Evolutionary conservation across 1,140 invertebrate genomes (phyloP).

Genomic region (Caerostris darwini): DNA sequence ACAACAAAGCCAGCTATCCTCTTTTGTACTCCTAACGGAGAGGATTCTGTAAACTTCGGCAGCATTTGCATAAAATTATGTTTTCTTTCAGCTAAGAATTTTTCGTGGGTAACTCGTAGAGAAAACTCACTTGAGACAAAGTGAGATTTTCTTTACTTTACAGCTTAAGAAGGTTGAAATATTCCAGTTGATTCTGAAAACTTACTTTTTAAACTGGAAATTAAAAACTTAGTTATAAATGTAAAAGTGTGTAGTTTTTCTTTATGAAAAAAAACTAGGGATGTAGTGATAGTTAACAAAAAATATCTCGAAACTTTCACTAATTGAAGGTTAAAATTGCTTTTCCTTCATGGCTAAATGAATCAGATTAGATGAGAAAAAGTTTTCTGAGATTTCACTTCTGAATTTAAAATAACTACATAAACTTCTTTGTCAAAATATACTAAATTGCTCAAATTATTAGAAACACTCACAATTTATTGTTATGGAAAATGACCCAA

Average conservation of each 20-base stretch:
- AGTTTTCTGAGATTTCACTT: no score
- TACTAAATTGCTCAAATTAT: no score
- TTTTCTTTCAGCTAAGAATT: neutral
- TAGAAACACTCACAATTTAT: no score
- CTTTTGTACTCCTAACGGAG: neutral
- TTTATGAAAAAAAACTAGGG: neutral
- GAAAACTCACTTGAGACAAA: neutral
- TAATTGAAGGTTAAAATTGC: no score
- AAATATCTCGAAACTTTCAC: no score
- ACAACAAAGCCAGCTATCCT: neutral
- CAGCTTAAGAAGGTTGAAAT: neutral
- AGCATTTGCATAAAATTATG: conserved; percentile 35
- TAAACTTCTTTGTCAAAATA: no score
- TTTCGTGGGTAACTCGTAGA: neutral
- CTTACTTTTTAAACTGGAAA: neutral
- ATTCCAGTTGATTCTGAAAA: neutral
- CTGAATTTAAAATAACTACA: no score
- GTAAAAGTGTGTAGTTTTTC: neutral
- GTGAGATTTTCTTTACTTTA: conserved; percentile 23
- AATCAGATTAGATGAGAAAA: no score
- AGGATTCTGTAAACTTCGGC: neutral
- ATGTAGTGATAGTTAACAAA: no score
- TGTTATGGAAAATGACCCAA: no score
- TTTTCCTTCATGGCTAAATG: no score
- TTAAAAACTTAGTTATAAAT: neutral